Evolutionary conservation across 1,140 invertebrate species (phyloP).

Genomic region (Wasmannia auropunctata): DNA sequence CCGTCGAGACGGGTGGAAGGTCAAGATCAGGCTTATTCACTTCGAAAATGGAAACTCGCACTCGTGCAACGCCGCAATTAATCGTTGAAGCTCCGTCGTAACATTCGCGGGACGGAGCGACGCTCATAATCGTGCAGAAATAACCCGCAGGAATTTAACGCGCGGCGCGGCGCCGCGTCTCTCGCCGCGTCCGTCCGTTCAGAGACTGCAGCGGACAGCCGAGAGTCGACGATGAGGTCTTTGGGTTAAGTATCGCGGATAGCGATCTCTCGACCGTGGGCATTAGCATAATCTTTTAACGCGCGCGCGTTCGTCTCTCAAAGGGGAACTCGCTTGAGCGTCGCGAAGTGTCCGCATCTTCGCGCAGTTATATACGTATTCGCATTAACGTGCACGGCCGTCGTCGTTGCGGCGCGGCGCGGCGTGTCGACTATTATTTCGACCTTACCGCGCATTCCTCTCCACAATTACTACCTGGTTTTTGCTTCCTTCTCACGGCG

Average conservation of each 20-base stretch:
- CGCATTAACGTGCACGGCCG: constrained; percentile 27
- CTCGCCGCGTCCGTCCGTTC: neutral
- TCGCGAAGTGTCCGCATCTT: neutral
- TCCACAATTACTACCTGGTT: constrained; percentile 67
- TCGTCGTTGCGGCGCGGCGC: too few species aligned
- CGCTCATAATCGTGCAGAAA: constrained; percentile 61
- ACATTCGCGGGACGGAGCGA: constrained; percentile 44
- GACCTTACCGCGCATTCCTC: constrained; percentile 69
- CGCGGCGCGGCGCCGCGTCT: constrained; percentile 30
- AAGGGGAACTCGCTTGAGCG: neutral
- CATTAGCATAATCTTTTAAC: constrained; percentile 65
- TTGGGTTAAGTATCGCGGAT: constrained; percentile 63
- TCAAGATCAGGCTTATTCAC: constrained; percentile 72
- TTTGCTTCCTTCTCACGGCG: constrained; percentile 66
- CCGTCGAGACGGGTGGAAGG: constrained; percentile 53
- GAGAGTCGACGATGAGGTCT: constrained; percentile 56
- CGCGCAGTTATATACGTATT: constrained; percentile 19
- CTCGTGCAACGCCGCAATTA: constrained; percentile 59
- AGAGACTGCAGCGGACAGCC: neutral
- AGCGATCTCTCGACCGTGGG: constrained; percentile 47
- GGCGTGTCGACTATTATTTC: constrained; percentile 65
- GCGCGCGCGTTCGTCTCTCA: neutral
- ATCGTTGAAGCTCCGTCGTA: constrained; percentile 59
- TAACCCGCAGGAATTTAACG: constrained; percentile 69
- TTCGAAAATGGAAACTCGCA: constrained; percentile 54